These are phyloP conservation scores for Oligia strigilis DNA, from an alignment of 2,888 invertebrate species.

Conservation along the genomic window DNA sequence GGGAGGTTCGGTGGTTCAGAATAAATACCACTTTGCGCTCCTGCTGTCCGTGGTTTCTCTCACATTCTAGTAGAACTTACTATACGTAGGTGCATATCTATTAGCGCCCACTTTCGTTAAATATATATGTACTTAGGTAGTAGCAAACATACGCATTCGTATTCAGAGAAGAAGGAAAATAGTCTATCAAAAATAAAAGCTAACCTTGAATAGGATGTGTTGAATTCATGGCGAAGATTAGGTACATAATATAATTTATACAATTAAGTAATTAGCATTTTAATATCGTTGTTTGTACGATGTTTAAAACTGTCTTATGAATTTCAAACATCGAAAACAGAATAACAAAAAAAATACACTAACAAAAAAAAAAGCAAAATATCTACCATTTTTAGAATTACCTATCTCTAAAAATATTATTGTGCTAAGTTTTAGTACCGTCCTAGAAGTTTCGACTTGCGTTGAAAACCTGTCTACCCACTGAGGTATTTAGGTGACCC, in stretches of 20 bases:
- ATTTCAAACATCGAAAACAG: not conserved
- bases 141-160: not conserved
- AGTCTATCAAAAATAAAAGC: conserved; percentile 10
- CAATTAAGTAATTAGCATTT: conserved; percentile 35
- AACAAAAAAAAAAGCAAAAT: not conserved
- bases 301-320: conserved; percentile 17
- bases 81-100: not conserved
- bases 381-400: not conserved
- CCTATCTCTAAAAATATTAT: not conserved
- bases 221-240: conserved; percentile 18
- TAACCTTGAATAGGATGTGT: conserved; percentile 9
- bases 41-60: not conserved
- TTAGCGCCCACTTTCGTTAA: not conserved
- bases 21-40: not conserved
- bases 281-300: conserved; percentile 30
- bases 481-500: conserved; percentile 42
- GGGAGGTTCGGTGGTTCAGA: not conserved
- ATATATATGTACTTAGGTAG: not conserved
- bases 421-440: not conserved
- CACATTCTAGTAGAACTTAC: not conserved
- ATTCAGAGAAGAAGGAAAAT: conserved; percentile 6
- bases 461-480: conserved; percentile 16
- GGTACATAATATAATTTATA: not conserved
- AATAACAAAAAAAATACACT: not conserved
- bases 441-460: conserved; percentile 9